A percentile compares a stretch with the other conserved stretches of the same genome.
Evolutionary conservation across 1,140 invertebrate genomes (phyloP).

Genomic region (Drosophila carrolli): DNA sequence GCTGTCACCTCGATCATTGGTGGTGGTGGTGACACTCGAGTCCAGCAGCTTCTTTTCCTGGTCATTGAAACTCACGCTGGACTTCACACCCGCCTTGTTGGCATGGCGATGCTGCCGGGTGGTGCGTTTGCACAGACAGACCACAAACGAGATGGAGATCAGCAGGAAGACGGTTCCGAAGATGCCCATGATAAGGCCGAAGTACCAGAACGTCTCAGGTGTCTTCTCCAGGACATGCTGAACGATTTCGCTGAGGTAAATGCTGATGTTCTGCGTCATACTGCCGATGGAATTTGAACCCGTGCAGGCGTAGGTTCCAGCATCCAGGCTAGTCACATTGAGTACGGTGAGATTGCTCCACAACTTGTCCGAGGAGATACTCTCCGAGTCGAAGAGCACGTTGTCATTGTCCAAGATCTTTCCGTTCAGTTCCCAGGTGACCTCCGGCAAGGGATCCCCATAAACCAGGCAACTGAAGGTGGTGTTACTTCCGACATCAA

Average conservation of each 20-base stretch:
- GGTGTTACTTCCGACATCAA: conserved; percentile 90
- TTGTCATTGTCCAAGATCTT: conserved; percentile 86
- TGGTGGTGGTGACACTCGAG: conserved; percentile 91
- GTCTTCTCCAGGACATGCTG: conserved; percentile 85
- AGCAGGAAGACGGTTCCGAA: conserved; percentile 81
- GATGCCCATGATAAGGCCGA: conserved; percentile 83
- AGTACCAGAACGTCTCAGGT: conserved; percentile 84
- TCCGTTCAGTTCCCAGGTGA: conserved; percentile 93
- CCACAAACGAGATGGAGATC: conserved; percentile 80
- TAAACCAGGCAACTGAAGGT: conserved; percentile 92
- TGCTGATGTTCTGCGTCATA: conserved; percentile 88
- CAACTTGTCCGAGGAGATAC: conserved; percentile 75
- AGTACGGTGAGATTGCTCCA: conserved; percentile 91
- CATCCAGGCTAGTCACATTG: conserved; percentile 91
- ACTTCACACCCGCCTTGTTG: conserved; percentile 87
- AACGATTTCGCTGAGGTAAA: conserved; percentile 90
- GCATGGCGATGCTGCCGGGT: conserved; percentile 85
- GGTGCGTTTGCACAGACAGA: conserved; percentile 86
- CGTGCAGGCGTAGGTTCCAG: conserved; percentile 92
- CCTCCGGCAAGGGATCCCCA: conserved; percentile 93
- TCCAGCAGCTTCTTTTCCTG: conserved; percentile 93
- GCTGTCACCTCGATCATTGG: conserved; percentile 88
- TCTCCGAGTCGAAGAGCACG: conserved; percentile 82
- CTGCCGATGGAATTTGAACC: conserved; percentile 91
- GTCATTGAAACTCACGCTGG: conserved; percentile 92